Percentiles rank a stretch among this genome's conserved stretches.
phyloP scores from a whole-genome alignment of 2,797 vertebrate species.

The Spondyliosoma cantharus region DNA sequence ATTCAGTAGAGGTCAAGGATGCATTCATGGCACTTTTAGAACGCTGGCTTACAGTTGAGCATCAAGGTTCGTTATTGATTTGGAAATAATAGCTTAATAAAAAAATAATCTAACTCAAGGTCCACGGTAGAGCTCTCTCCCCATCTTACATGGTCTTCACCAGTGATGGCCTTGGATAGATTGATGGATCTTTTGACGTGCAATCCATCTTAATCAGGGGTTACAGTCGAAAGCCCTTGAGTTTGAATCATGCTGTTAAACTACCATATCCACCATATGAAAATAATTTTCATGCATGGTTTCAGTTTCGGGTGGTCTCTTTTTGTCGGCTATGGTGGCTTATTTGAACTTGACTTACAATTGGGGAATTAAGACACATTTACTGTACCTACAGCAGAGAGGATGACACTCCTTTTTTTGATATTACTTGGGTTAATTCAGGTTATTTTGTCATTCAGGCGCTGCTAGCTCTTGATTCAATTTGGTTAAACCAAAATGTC shows the following conservation, averaged over 20 bases:
- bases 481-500: constrained; percentile 27
- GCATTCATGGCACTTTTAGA: not conserved
- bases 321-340: not conserved
- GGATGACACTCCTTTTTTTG: not conserved
- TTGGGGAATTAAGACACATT: not conserved
- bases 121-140: not conserved
- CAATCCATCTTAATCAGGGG: constrained; percentile 10
- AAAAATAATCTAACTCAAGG: not conserved
- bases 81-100: no score
- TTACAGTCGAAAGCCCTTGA: constrained; percentile 9
- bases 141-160: constrained; percentile 1
- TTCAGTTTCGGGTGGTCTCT: not conserved
- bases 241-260: constrained; percentile 6
- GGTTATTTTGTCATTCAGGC: not conserved
- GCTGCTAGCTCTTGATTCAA: constrained; percentile 15
- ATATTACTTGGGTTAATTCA: not conserved
- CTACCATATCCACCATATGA: not conserved
- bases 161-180: not conserved
- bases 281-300: constrained; percentile 4
- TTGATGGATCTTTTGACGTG: constrained; percentile 16
- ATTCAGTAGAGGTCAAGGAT: not conserved
- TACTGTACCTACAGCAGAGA: not conserved
- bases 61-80: not conserved
- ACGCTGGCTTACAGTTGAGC: not conserved
- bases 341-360: constrained; percentile 12